Evolutionary conservation across 1,140 invertebrate genomes (phyloP).

Genomic region (Sycophaga agraensis): DNA sequence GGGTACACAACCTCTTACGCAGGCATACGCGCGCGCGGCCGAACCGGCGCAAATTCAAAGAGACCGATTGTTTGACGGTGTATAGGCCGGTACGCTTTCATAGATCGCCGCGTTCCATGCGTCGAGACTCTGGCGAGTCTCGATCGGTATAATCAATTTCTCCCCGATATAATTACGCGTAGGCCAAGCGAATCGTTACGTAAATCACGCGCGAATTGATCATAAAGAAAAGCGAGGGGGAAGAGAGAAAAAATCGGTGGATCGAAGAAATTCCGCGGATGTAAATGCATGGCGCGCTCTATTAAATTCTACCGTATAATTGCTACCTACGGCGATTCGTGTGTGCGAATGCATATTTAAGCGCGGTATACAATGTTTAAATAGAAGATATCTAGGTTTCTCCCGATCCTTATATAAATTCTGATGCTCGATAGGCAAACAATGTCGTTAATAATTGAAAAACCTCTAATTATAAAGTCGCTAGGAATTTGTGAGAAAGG

Average conservation of each 20-base stretch:
- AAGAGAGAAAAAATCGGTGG: neutral
- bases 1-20: neutral
- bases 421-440: too few relatives aligned
- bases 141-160: slow-evolving; percentile 15
- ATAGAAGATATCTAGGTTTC: too few relatives aligned
- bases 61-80: slow-evolving; percentile 5
- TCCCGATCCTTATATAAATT: too few relatives aligned
- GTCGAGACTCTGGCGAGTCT: neutral
- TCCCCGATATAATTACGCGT: slow-evolving; percentile 5
- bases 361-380: too few relatives aligned
- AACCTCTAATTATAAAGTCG: too few relatives aligned
- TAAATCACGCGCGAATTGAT: neutral
- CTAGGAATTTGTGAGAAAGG: too few relatives aligned
- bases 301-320: neutral
- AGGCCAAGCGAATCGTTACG: neutral
- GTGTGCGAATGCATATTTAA: too few relatives aligned
- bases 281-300: neutral
- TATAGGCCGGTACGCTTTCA: slow-evolving; percentile 5
- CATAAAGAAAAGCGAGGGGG: slow-evolving; percentile 1
- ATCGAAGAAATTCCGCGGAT: neutral
- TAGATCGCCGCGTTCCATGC: neutral
- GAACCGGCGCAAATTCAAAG: neutral
- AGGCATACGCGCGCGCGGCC: too few relatives aligned
- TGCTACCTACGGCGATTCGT: too few relatives aligned
- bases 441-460: too few relatives aligned